A percentile compares a stretch with the other conserved stretches of the same genome.
phyloP scores from a whole-genome alignment of 2,888 invertebrate genomes.

The Autographa gamma region DNA sequence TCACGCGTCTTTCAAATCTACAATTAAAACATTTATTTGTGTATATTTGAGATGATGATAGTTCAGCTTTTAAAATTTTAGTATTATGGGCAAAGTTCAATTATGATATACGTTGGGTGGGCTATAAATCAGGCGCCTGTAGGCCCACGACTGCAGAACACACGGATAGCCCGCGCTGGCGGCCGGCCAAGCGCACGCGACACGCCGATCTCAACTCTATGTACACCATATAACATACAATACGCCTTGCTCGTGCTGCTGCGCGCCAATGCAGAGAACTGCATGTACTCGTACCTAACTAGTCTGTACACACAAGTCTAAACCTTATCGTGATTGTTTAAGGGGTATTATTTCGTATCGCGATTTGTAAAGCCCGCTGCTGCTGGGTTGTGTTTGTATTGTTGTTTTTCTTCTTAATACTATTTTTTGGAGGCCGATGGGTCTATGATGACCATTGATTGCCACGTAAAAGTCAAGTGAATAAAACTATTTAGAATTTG shows the following conservation, averaged over 20 bases:
- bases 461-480: no score
- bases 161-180: slow-evolving; percentile 26
- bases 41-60: no score
- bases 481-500: no score
- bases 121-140: slow-evolving; percentile 1
- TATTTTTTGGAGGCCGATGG: slow-evolving; percentile 36
- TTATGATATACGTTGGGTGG: not conserved
- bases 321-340: not conserved
- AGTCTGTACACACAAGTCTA: not conserved
- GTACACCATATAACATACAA: not conserved
- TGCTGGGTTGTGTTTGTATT: slow-evolving; percentile 47
- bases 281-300: slow-evolving; percentile 7
- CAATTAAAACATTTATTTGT: no score
- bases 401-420: slow-evolving; percentile 50
- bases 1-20: no score
- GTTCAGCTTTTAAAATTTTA: no score
- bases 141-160: no score
- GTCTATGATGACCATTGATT: slow-evolving; percentile 13
- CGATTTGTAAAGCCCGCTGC: slow-evolving; percentile 5
- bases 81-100: no score
- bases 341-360: slow-evolving; percentile 7
- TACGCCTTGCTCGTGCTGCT: not conserved
- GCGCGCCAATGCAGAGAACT: slow-evolving; percentile 42
- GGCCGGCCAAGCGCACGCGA: slow-evolving; percentile 23
- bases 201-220: slow-evolving; percentile 7